Evolutionary conservation across 2,113 vertebrate species (phyloP).

Genomic region (Xiphophorus maculatus): DNA sequence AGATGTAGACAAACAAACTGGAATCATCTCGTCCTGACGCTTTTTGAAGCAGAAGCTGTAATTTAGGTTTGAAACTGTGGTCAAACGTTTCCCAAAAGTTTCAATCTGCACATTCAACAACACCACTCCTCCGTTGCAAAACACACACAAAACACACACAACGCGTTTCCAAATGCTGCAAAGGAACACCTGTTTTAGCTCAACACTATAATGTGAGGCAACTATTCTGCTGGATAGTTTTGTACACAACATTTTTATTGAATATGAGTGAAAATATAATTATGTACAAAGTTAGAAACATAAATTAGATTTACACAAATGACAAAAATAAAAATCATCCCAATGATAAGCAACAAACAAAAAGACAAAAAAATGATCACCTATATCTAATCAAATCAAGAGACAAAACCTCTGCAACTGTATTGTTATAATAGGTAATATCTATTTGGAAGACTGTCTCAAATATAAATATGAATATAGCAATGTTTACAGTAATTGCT

Average conservation of each 20-base stretch:
- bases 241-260: constrained; percentile 6
- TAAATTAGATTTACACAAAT: neutral
- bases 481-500: too few relatives aligned
- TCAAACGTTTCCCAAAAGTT: constrained; percentile 13
- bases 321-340: neutral
- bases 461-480: too few relatives aligned
- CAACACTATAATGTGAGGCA: neutral
- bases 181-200: constrained; percentile 32
- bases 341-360: neutral
- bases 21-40: constrained; percentile 2
- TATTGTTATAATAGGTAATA: neutral
- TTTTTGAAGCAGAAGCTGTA: constrained; percentile 32
- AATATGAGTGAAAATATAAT: neutral
- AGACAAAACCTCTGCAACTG: neutral
- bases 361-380: neutral
- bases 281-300: neutral
- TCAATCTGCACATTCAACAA: constrained; percentile 29
- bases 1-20: neutral
- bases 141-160: constrained; percentile 10
- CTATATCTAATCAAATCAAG: neutral
- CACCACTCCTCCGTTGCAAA: constrained; percentile 4
- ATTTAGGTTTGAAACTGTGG: constrained; percentile 36
- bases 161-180: constrained; percentile 30
- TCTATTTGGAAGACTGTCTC: too few relatives aligned
- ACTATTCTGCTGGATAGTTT: neutral